phyloP scores from a whole-genome alignment of 2,888 invertebrate species.

The Bombylius major region DNA sequence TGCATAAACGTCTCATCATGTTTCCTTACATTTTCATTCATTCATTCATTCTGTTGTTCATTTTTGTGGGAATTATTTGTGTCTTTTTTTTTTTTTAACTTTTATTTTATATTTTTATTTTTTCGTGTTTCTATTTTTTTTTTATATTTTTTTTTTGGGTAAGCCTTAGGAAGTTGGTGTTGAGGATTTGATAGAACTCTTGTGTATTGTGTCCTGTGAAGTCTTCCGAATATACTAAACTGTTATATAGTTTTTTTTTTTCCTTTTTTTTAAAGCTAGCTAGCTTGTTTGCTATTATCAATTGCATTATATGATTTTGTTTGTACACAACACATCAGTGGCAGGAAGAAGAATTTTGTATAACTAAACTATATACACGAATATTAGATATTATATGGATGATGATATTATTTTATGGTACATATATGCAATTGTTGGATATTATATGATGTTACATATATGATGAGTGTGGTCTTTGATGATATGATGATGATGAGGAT shows the following conservation, averaged over 20 bases:
- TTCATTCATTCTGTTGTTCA: not conserved
- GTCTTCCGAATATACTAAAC: not conserved
- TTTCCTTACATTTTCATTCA: not conserved
- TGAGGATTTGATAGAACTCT: not conserved
- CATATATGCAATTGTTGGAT: too few relatives aligned
- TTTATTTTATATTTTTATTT: not conserved
- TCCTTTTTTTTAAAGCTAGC: not conserved
- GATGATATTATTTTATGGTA: too few relatives aligned
- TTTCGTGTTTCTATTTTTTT: not conserved
- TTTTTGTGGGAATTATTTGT: not conserved
- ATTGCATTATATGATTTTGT: not conserved
- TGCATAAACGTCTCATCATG: not conserved
- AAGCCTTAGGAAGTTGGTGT: not conserved
- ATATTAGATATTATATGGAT: too few relatives aligned
- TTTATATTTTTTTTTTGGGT: not conserved
- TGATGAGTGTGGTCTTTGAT: not conserved
- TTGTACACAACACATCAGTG: not conserved
- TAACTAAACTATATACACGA: not conserved
- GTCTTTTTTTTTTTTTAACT: not conserved
- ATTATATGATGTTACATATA: not conserved
- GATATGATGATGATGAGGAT: not conserved
- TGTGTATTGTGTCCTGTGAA: not conserved
- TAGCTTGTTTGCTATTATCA: not conserved
- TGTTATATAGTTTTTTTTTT: not conserved
- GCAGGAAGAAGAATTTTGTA: not conserved